phyloP scores from a whole-genome alignment of 1,140 invertebrate genomes.

The Drosophila punjabiensis region DNA sequence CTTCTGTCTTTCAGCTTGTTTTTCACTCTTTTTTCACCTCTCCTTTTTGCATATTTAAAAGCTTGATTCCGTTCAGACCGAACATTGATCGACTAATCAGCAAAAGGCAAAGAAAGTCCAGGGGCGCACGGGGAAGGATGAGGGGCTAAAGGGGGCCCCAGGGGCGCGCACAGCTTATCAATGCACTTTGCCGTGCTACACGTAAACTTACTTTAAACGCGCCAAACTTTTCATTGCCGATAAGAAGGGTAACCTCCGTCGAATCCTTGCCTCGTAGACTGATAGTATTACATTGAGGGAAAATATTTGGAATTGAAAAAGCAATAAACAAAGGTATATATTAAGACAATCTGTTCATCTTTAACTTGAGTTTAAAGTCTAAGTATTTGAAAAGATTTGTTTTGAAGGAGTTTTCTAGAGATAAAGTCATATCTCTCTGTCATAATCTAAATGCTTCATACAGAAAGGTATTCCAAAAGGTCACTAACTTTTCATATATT shows the following conservation, averaged over 20 bases:
- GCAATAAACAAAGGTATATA: too few relatives aligned
- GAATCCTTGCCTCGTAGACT: constrained; percentile 12
- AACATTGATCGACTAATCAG: constrained; percentile 76
- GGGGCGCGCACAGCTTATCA: constrained; percentile 58
- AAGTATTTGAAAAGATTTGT: background rate
- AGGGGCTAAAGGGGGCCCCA: background rate
- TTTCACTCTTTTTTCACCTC: constrained; percentile 10
- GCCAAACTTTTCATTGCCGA: constrained; percentile 64
- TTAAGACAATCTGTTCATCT: background rate
- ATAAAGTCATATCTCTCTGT: too few relatives aligned
- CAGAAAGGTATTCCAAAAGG: too few relatives aligned
- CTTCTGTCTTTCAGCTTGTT: constrained; percentile 5
- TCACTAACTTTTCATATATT: too few relatives aligned
- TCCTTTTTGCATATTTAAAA: constrained; percentile 79
- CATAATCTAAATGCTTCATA: too few relatives aligned
- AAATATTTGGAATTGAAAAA: background rate
- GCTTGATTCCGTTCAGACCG: constrained; percentile 54
- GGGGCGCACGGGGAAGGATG: background rate
- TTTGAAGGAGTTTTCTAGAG: background rate
- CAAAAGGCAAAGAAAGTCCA: constrained; percentile 52
- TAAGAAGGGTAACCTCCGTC: constrained; percentile 46
- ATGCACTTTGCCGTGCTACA: constrained; percentile 79
- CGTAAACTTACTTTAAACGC: constrained; percentile 83
- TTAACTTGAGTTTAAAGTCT: background rate
- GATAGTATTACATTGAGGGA: constrained; percentile 30